A percentile compares a stretch with the other conserved stretches of the same genome.
Conservation (phyloP, 2,113 vertebrate genomes). For the Sebastes schlegelii region DNA sequence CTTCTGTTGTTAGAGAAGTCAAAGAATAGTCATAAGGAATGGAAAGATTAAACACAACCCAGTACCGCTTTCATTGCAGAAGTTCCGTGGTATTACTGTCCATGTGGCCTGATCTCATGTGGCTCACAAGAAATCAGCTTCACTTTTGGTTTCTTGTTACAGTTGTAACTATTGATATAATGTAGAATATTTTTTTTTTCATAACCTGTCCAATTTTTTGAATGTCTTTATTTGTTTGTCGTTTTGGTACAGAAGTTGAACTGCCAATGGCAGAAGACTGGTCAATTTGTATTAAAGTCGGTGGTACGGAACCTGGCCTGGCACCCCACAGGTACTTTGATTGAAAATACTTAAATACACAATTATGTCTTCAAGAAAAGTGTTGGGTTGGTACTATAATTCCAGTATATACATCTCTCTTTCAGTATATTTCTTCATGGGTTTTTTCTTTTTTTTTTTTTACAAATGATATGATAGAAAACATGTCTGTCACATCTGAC, state of each 20-base stretch:
- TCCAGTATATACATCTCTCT: neutral
- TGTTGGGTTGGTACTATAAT: neutral
- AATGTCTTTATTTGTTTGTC: slow-evolving; percentile 10
- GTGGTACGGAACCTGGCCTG: slow-evolving; percentile 92
- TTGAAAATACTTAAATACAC: no score
- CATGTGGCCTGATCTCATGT: slow-evolving; percentile 40
- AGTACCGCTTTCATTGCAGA: slow-evolving; percentile 24
- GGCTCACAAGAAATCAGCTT: slow-evolving; percentile 35
- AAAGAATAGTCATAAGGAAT: slow-evolving; percentile 16
- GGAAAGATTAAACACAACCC: slow-evolving; percentile 2
- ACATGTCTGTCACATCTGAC: neutral
- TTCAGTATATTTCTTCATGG: neutral
- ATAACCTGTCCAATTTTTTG: neutral
- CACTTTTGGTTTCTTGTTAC: slow-evolving; percentile 26
- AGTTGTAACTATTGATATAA: slow-evolving; percentile 38
- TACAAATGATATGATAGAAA: neutral
- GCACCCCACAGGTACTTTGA: slow-evolving; percentile 91
- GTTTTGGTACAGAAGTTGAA: slow-evolving; percentile 82
- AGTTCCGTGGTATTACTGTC: neutral
- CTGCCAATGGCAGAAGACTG: slow-evolving; percentile 96
- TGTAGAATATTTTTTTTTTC: neutral
- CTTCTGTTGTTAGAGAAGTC: slow-evolving; percentile 10
- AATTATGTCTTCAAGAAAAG: neutral
- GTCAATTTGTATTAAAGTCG: slow-evolving; percentile 91
- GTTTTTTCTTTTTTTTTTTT: neutral